These are phyloP conservation scores for Rutilus rutilus DNA, from an alignment of 2,113 vertebrate genomes.

Conservation along the genomic window DNA sequence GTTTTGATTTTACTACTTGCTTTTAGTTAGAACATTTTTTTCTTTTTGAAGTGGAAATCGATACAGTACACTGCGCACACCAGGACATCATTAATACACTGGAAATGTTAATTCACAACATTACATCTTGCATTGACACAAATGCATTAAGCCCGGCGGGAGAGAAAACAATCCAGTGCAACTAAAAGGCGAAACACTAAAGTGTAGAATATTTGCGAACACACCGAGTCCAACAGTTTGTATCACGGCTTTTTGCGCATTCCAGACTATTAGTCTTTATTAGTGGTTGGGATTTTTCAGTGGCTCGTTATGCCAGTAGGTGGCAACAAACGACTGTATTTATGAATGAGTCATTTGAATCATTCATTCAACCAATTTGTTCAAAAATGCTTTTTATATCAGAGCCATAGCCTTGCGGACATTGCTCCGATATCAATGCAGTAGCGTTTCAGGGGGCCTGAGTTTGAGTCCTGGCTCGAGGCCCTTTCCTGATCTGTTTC, in stretches of 20 bases:
- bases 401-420: background rate
- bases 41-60: slow-evolving; percentile 39
- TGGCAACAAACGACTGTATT: background rate
- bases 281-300: background rate
- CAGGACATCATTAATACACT: slow-evolving; percentile 9
- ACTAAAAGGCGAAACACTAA: slow-evolving; percentile 5
- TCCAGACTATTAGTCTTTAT: too few species aligned
- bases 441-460: background rate
- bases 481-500: background rate
- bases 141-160: slow-evolving; percentile 8
- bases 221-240: background rate
- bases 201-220: background rate
- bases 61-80: slow-evolving; percentile 20
- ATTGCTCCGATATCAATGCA: background rate
- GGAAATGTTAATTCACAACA: slow-evolving; percentile 29
- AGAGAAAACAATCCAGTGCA: slow-evolving; percentile 23
- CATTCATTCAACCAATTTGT: background rate
- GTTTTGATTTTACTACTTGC: background rate
- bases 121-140: background rate
- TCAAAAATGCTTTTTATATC: too few species aligned
- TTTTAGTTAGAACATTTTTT: background rate
- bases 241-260: background rate
- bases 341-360: background rate
- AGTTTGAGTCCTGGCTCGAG: background rate
- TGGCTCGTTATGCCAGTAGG: background rate